Evolutionary conservation across 2,113 vertebrate species (phyloP).

Genomic region (Rhinopomastus cyanomelas): DNA sequence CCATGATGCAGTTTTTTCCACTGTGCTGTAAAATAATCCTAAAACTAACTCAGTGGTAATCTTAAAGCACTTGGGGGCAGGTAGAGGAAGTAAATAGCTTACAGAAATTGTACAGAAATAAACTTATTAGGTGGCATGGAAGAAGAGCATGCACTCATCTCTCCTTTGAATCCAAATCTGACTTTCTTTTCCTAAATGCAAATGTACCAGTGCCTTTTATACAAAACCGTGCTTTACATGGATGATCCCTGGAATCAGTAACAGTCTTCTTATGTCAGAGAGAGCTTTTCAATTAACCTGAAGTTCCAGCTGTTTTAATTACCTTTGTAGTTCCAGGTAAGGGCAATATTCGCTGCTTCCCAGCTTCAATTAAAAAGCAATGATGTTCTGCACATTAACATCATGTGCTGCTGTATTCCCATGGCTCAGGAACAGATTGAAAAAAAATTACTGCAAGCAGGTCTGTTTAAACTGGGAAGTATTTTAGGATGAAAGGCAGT

Average conservation of each 20-base stretch:
- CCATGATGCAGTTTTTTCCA: background rate
- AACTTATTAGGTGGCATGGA: background rate
- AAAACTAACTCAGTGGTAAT: background rate
- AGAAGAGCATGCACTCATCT: background rate
- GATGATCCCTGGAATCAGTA: background rate
- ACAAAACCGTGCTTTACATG: background rate
- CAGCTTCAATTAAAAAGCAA: slow-evolving; percentile 1
- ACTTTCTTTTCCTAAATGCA: background rate
- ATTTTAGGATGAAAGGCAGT: background rate
- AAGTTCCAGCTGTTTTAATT: slow-evolving; percentile 27
- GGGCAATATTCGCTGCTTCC: background rate
- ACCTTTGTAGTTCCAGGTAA: background rate
- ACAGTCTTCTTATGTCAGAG: background rate
- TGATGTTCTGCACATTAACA: background rate
- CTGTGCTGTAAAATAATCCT: background rate
- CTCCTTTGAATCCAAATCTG: background rate
- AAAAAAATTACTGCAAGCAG: background rate
- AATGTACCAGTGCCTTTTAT: background rate
- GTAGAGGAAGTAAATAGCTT: background rate
- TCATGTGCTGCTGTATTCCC: background rate
- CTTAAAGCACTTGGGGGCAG: background rate
- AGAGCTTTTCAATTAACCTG: background rate
- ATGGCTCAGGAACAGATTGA: background rate
- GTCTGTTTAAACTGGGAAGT: background rate
- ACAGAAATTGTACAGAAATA: background rate